These are phyloP conservation scores for Pholis gunnellus DNA, from an alignment of 2,113 vertebrate genomes.

Conservation along the genomic window DNA sequence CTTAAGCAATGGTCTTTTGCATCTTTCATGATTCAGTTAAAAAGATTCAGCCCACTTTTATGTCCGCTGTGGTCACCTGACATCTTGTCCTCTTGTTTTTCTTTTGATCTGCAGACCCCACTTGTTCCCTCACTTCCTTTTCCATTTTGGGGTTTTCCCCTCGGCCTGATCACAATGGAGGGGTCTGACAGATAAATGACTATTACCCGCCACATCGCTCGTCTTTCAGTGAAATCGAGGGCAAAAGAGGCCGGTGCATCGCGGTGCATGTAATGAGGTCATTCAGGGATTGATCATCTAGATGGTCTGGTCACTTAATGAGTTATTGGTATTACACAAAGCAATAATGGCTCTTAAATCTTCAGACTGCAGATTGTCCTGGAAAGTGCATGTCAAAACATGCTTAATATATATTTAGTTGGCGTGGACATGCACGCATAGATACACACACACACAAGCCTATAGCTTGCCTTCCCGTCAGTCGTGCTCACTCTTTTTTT, in stretches of 20 bases:
- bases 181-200: conserved; percentile 56
- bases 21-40: conserved; percentile 4
- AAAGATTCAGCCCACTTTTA: not conserved
- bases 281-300: conserved; percentile 67
- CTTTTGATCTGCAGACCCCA: conserved; percentile 26
- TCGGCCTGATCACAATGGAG: conserved; percentile 24
- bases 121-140: conserved; percentile 20
- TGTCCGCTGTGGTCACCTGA: conserved; percentile 4
- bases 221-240: conserved; percentile 45
- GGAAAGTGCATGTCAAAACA: conserved; percentile 40
- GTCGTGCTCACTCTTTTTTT: not conserved
- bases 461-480: not conserved
- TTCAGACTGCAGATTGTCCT: conserved; percentile 25
- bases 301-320: conserved; percentile 38
- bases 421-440: not conserved
- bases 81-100: conserved; percentile 6
- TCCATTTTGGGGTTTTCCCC: conserved; percentile 29
- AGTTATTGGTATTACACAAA: conserved; percentile 52
- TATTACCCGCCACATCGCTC: conserved; percentile 48
- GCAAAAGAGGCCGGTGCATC: conserved; percentile 42
- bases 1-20: not conserved
- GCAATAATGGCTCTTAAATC: conserved; percentile 47
- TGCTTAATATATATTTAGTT: conserved; percentile 23
- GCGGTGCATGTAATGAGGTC: conserved; percentile 71
- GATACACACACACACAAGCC: conserved; percentile 5